A percentile compares a stretch with the other conserved stretches of the same genome.
These are phyloP conservation scores for Cathartes aura DNA, from an alignment of 2,113 vertebrate genomes.

Conservation along the genomic window DNA sequence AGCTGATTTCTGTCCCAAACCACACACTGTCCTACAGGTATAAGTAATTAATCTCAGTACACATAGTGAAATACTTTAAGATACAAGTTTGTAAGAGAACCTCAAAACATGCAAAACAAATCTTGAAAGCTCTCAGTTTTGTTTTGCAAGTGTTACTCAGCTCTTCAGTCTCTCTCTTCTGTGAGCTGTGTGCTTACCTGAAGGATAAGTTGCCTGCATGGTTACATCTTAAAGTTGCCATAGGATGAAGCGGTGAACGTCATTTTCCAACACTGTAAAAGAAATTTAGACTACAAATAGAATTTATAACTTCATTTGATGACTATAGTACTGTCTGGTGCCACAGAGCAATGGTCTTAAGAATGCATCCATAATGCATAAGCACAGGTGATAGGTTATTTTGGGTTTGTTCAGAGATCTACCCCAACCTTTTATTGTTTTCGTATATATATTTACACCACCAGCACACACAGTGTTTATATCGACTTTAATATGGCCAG, in stretches of 20 bases:
- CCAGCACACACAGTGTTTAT: neutral
- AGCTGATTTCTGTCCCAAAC: neutral
- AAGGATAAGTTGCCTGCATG: neutral
- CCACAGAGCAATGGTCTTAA: neutral
- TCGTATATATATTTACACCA: neutral
- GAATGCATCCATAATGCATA: neutral
- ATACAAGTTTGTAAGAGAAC: neutral
- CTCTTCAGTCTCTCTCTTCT: neutral
- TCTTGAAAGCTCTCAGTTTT: neutral
- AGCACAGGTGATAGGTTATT: neutral
- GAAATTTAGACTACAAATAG: neutral
- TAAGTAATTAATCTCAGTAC: neutral
- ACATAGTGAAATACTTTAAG: neutral
- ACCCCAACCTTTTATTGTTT: neutral
- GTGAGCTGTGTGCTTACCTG: neutral
- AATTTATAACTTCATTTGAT: constrained; percentile 41
- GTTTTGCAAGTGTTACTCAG: neutral
- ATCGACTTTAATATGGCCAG: neutral
- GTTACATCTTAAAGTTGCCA: neutral
- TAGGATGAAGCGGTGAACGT: neutral
- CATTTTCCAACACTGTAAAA: neutral
- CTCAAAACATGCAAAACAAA: neutral
- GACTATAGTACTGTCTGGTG: neutral
- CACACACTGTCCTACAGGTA: neutral
- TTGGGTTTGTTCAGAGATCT: neutral